Base-by-base conservation (phyloP, 2,797 vertebrate species). In the Oreortyx pictus region DNA sequence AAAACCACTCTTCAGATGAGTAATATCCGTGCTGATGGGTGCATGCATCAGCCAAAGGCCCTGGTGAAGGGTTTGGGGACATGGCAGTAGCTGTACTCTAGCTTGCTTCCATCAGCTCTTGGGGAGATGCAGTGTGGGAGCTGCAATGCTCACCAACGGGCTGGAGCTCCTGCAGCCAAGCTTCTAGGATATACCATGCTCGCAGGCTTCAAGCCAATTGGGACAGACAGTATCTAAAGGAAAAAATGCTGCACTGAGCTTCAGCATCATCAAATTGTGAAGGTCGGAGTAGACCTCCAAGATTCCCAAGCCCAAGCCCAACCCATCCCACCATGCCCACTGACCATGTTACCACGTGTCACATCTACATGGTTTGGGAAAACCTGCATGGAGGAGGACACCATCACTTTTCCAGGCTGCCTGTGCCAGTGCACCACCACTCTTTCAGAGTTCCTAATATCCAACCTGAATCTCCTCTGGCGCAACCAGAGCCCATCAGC, bases 31-130 rank as follows among this genome's bases (percentile, higher is more conserved):
- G 47, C 1, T 7, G 80, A 57, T 12, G 23, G 67, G 77, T 57
- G 76, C 64, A 91, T 52, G 14, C 56, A 49, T 62, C 65, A 70
- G 49, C 56, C 56, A 49, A 57, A 76, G 35, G 89, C 62, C 66
- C 50, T 25, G 50, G 37, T 17, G 76, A 79, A 83, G 82, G 60
- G n/a, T 75, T 83, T 1, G 37, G 79, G 56, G 49, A 66, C 74
- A 47, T 1, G 1, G 59, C 44, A 25, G 11, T 25, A 72, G 35
- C 82, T 81, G 62, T 60, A 71, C 4, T 31, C 22, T 37, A 17
- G 11, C 33, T 31, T 23, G 37, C 11, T 67, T 67, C 24, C 54
- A 23, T 33, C 4, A 54, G 31, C n/a, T 43, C 49, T 20, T 47
- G 31, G 65, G 37, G 13, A 39, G 25, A n/a, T 39, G 16, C 33